Evolutionary conservation across 2,113 vertebrate genomes (phyloP), one percentile per base, ranked within the genome.

Genomic region (Dipodomys ordii): DNA sequence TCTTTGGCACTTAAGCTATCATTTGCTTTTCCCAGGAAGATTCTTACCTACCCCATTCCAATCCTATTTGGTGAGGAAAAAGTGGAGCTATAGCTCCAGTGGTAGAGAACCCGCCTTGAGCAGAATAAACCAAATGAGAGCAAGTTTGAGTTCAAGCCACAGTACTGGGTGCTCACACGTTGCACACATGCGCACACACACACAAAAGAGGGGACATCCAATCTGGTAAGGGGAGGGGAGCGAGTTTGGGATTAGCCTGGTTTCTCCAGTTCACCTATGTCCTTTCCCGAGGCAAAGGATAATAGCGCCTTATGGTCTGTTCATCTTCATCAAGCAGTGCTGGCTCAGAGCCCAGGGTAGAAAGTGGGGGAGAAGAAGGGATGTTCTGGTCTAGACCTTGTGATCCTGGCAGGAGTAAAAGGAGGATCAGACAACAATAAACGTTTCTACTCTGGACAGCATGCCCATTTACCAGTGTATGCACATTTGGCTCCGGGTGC

Each of bases 201-300:
- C 53, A 57, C 53, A 44, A 49, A 49, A 49, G 49, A 4, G 53
- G 53, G 53, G 53, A 16, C 12, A 16, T 57, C 53, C 15, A 57
- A 13, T 77, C 27, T 94, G 32, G n/a, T 60, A 57, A 83, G 46
- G 73, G 69, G 28, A 64, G 44, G n/a, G 13, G 27, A 30, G 44
- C 76, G 83, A 80, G 39, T 30, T 93, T 81, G 15, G 64, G 73
- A 94, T 77, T 62, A 67, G 80, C 57, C 46, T 60, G 64, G 44
- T 44, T 44, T 88, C 39, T 95, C 49, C n/a, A 53, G 7, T 88
- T 76, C 78, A 39, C 79, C 46, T 79, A 0, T 46, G 60, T 6
- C 19, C 44, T 27, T 30, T 76, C 27, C 32, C 28, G 73, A 60
- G 65, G 60, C 78, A 84, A 68, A 95, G 46, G 78, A 28, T 68